Evolutionary conservation across 2,797 vertebrate genomes (phyloP), one percentile per base, ranked within the genome.

Genomic region (Trachops cirrhosus): DNA sequence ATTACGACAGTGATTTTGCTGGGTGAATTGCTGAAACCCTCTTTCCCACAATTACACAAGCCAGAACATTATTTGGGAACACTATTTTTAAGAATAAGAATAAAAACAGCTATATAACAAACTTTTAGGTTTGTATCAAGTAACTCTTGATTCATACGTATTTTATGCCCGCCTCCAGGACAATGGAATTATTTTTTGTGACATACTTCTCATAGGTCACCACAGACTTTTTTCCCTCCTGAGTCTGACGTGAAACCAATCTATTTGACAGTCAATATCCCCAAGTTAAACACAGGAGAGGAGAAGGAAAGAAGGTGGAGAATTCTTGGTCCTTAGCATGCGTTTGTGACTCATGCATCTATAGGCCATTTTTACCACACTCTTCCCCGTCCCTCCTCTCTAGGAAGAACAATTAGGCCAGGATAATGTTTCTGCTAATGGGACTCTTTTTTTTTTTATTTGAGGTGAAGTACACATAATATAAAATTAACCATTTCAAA

Each of bases 51-150:
- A 91, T 44, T 94, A 54, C 2, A 34, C n/a, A 74, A 87, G 26
- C 44, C 39, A 83, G n/a, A 83, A 73, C 52, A 83, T 64, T 85
- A 91, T 39, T 88, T n/a, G 21, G 26, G 50, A 64, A 70, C 15
- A 74, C 73, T 24, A 50, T 34, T 94, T 92, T 83, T 71, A 96
- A 89, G 59, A 77, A 84, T 75, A 84, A 57, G 70, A 73, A 29
- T 73, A 22, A 64, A 77, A 92, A 67, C 32, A 71, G 14, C 34
- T 90, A 41, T 52, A 85, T 48, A 64, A 21, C 24, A 75, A 54
- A 73, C 37, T 59, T 82, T 75, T 50, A 71, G 39, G 39, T 79
- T 71, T 89, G 22, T 70, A 4, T 83, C 39, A 57, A 86, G 15
- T 91, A 59, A 62, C 21, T 71, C 48, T 90, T 86, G 46, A 34